phyloP scores from a whole-genome alignment of 2,113 vertebrate genomes.

The Dinomys branickii region DNA sequence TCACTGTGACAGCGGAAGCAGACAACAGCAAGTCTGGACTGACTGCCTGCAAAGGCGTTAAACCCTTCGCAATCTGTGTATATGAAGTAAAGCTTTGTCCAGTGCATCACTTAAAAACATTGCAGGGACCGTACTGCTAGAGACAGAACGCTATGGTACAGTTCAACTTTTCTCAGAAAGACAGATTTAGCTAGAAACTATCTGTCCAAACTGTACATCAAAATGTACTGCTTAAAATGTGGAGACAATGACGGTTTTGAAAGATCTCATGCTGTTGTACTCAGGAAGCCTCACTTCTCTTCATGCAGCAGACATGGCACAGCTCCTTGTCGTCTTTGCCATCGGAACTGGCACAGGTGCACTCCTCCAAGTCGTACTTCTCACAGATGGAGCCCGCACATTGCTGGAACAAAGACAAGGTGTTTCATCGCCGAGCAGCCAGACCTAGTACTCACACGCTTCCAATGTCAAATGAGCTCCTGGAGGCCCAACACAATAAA shows the following conservation, averaged over 20 bases:
- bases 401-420: conserved; percentile 85
- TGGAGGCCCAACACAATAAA: not conserved
- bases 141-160: not conserved
- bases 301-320: conserved; percentile 98
- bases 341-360: conserved; percentile 92
- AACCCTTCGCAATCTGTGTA: not conserved
- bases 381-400: conserved; percentile 98
- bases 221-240: conserved; percentile 28
- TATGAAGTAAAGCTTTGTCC: not conserved
- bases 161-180: conserved; percentile 11
- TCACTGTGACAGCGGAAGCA: conserved; percentile 14
- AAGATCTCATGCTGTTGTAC: not conserved
- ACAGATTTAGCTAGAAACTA: not conserved
- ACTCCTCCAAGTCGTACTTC: conserved; percentile 92
- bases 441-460: not conserved
- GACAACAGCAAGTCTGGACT: not conserved
- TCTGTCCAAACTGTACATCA: not conserved
- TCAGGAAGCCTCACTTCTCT: conserved; percentile 90
- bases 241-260: conserved; percentile 2
- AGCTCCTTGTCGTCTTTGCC: conserved; percentile 93
- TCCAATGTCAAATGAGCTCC: conserved; percentile 33
- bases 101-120: conserved; percentile 4
- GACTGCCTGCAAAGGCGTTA: not conserved
- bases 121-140: not conserved
- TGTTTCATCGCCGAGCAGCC: conserved; percentile 49